Percentiles rank a stretch among this genome's conserved stretches.
These are phyloP conservation scores for Arctocebus calabarensis DNA, from an alignment of 2,797 vertebrate species.

Conservation along the genomic window DNA sequence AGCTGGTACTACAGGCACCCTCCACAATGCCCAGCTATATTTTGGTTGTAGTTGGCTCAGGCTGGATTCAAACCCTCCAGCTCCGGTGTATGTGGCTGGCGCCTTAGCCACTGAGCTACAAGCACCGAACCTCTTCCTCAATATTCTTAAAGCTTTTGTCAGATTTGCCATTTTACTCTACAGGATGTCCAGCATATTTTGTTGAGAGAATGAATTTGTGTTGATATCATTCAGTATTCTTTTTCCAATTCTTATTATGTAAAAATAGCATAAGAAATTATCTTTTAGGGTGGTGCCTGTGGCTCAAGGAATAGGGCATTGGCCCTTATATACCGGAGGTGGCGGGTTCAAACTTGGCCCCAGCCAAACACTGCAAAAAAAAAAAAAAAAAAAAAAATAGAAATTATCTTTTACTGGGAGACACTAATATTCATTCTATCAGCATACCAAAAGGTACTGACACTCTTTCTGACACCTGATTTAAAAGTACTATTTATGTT, in stretches of 20 bases:
- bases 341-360: no score
- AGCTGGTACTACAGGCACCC: no score
- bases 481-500: slow-evolving; percentile 16
- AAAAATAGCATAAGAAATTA: background rate
- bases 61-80: no score
- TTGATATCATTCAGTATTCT: background rate
- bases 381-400: background rate
- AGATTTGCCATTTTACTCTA: background rate
- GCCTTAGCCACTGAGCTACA: no score
- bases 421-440: background rate
- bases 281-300: background rate
- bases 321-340: no score
- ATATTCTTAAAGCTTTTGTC: background rate
- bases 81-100: no score
- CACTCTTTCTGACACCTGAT: background rate
- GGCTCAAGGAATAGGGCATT: no score
- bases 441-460: background rate
- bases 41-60: no score
- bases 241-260: slow-evolving; percentile 4
- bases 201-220: background rate
- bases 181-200: background rate
- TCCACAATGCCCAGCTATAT: no score
- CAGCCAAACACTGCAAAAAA: no score
- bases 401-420: background rate
- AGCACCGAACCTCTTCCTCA: background rate